Evolutionary conservation across 2,797 vertebrate species (phyloP), one percentile per base, ranked within the genome.

Genomic region (Ataeniobius toweri): DNA sequence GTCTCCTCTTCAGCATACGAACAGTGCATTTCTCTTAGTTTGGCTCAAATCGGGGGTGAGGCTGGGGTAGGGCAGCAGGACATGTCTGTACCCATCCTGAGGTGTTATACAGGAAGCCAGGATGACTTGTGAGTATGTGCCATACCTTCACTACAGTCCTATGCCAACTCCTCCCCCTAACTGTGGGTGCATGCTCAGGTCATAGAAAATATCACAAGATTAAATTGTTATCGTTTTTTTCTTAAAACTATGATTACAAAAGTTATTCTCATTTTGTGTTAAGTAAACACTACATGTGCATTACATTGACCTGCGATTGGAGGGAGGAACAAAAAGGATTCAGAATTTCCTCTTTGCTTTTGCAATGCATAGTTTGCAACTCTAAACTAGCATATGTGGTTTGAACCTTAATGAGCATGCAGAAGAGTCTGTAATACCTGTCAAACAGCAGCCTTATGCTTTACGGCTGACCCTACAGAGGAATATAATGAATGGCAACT

Each of bases 301-400:
- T 94, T 93, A 53, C 83, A 46, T 87, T 92, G 85, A 94, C 90
- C 87, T 86, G 90, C 81, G 81, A 88, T 92, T 89, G 81, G 76
- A 87, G 80, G 74, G 88, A 90, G 84, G 75, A 81, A 63, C 65
- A 68, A 55, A 75, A 18, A 76, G 76, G 86, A 89, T 88, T 89
- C 69, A 77, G 65, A 76, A 77, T 71, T 51, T 89, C 88, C 80
- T 83, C 79, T 82, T 91, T 90, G 83, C 87, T 89, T 93, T 94
- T 93, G 92, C 88, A 89, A 95, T 95, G 95, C 94, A 95, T 96
- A 94, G 93, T 94, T 93, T 92, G 85, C 85, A 91, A 88, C 74
- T 90, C 90, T 94, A 91, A 87, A 90, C 92, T 92, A 93, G 81
- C 89, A 90, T 90, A 90, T 88, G 91, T 93, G 88, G 88, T 92